Conservation (phyloP, 2,797 vertebrate species). For the Acanthurus tractus region DNA sequence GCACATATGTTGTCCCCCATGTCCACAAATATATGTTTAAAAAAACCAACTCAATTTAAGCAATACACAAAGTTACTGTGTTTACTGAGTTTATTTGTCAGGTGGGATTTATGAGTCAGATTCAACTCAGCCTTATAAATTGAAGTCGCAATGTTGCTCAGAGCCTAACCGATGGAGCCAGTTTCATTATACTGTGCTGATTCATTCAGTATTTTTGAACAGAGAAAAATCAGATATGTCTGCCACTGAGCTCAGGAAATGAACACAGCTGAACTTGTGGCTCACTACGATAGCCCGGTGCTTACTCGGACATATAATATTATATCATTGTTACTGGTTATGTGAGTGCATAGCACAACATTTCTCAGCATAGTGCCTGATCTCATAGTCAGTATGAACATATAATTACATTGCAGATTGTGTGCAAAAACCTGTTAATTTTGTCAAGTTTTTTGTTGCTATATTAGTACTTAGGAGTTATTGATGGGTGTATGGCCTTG, state of each 20-base stretch:
- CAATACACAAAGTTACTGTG: no score
- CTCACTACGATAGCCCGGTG: not conserved
- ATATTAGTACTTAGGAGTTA: no score
- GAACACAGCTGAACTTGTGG: not conserved
- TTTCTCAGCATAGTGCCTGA: not conserved
- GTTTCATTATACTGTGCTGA: not conserved
- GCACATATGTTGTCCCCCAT: no score
- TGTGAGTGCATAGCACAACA: not conserved
- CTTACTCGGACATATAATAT: conserved; percentile 4
- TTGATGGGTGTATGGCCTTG: no score
- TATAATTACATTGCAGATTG: not conserved
- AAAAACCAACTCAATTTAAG: no score
- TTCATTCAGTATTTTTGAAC: conserved; percentile 16
- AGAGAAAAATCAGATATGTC: not conserved
- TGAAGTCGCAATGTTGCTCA: not conserved
- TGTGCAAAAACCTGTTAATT: not conserved
- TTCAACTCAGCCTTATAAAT: not conserved
- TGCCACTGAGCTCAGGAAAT: conserved; percentile 12
- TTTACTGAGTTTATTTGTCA: not conserved
- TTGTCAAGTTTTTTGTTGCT: no score
- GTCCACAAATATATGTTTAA: not conserved
- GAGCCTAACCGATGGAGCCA: not conserved
- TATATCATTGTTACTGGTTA: not conserved
- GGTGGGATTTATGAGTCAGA: conserved; percentile 8
- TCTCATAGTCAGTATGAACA: not conserved